These are phyloP conservation scores for Diphyllodes magnificus DNA, from an alignment of 2,113 vertebrate species.

Conservation along the genomic window DNA sequence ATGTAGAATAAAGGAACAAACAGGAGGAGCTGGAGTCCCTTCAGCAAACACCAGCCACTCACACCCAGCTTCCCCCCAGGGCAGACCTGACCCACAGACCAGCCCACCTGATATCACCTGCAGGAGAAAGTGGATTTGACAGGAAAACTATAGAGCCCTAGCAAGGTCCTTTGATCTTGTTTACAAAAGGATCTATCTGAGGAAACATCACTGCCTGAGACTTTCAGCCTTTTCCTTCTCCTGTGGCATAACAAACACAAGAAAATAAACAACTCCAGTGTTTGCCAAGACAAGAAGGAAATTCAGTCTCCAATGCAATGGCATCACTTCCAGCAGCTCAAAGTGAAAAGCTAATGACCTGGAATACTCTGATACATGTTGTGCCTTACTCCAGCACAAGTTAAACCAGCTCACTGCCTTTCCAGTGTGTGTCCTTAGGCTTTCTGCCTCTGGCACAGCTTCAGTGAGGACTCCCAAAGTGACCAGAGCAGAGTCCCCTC, in stretches of 20 bases:
- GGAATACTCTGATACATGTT: not conserved
- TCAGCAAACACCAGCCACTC: not conserved
- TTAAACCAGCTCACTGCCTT: not conserved
- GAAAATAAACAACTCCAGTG: not conserved
- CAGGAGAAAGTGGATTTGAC: not conserved
- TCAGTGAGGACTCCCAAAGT: not conserved
- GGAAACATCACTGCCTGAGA: not conserved
- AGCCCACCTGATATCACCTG: not conserved
- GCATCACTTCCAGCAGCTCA: too few species aligned
- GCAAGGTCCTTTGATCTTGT: not conserved
- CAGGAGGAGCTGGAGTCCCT: not conserved
- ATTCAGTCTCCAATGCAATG: rapidly evolving
- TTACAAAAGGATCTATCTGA: not conserved
- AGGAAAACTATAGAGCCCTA: not conserved
- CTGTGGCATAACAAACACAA: not conserved
- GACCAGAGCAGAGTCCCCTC: not conserved
- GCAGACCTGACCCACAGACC: not conserved
- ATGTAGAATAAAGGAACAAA: not conserved
- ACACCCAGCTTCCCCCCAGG: not conserved
- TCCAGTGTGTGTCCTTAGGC: not conserved
- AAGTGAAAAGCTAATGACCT: not conserved
- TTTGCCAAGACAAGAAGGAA: not conserved
- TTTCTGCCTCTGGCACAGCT: not conserved
- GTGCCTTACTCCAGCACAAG: not conserved
- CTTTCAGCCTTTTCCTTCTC: not conserved